A percentile compares a stretch with the other conserved stretches of the same genome.
Conservation (phyloP, 2,888 invertebrate genomes). For the Tuberolachnus salignus region DNA sequence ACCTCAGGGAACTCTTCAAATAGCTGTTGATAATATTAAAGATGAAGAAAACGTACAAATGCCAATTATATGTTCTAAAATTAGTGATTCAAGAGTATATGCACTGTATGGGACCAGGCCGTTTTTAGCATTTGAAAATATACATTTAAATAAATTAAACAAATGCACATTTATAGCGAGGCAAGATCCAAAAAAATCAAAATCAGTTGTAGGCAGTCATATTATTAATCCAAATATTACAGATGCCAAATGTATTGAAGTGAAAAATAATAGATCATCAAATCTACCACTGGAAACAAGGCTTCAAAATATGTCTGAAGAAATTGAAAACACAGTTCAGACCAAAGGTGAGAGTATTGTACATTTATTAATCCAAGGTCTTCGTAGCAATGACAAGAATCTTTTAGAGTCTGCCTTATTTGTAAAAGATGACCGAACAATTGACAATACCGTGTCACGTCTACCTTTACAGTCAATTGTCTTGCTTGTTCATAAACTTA, state of each 20-base stretch:
- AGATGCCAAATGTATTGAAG: conserved; percentile 43
- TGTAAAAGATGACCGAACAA: conserved; percentile 52
- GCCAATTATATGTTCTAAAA: conserved; percentile 45
- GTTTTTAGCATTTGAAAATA: conserved; percentile 53
- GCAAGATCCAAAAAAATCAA: conserved; percentile 52
- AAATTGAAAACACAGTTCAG: conserved; percentile 53
- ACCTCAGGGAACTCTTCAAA: conserved; percentile 49
- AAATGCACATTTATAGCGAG: conserved; percentile 47
- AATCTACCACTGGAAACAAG: conserved; percentile 51
- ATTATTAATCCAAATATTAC: conserved; percentile 37
- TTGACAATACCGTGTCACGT: conserved; percentile 48
- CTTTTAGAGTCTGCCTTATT: conserved; percentile 48
- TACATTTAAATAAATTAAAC: conserved; percentile 43
- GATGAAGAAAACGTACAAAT: conserved; percentile 49
- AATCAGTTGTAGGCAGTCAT: conserved; percentile 29
- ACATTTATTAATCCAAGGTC: conserved; percentile 48
- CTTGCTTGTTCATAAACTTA: conserved; percentile 41
- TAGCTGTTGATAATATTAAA: conserved; percentile 41
- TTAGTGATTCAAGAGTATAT: conserved; percentile 31
- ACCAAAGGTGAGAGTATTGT: conserved; percentile 52
- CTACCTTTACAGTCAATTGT: conserved; percentile 43
- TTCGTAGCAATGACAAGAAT: conserved; percentile 49
- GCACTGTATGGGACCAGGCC: conserved; percentile 39
- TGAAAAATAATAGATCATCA: conserved; percentile 44
- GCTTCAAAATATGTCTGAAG: conserved; percentile 56